Percentiles rank a stretch among this genome's conserved stretches.
phyloP scores from a whole-genome alignment of 92 coral and sea anemone genomes.

The Paramuricea clavata region DNA sequence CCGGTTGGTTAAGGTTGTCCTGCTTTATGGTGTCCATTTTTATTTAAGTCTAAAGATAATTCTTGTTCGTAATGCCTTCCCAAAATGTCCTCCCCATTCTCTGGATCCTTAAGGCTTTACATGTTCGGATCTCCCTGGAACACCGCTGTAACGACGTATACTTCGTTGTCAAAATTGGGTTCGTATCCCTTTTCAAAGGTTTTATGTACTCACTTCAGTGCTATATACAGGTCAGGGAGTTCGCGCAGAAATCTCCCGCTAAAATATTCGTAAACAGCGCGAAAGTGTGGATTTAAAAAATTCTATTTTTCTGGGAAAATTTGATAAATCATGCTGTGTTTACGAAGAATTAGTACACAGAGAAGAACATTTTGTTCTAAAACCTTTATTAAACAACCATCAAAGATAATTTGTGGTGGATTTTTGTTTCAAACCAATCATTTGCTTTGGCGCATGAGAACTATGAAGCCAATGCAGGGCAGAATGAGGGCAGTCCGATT shows the following conservation, averaged over 20 bases:
- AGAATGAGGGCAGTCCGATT: constrained; percentile 59
- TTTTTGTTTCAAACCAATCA: constrained; percentile 3
- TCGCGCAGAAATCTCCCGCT: constrained; percentile 8
- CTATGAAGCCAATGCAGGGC: background rate
- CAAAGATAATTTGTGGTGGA: background rate
- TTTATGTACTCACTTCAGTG: too few relatives aligned
- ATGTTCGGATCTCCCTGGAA: too few relatives aligned
- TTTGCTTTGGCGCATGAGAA: constrained; percentile 18
- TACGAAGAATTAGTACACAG: background rate
- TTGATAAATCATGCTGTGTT: constrained; percentile 9
- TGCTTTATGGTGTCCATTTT: too few relatives aligned
- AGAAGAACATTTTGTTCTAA: background rate
- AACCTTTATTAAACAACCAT: background rate
- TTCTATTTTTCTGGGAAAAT: background rate
- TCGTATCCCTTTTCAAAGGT: too few relatives aligned
- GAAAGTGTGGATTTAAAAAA: background rate
- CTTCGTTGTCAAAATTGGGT: too few relatives aligned
- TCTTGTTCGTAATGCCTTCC: too few relatives aligned
- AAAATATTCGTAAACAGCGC: background rate
- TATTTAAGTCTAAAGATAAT: too few relatives aligned
- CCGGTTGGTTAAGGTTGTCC: too few relatives aligned
- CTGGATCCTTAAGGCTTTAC: too few relatives aligned
- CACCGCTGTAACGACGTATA: too few relatives aligned
- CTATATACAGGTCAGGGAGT: background rate
- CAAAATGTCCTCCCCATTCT: too few relatives aligned